A percentile compares a stretch with the other conserved stretches of the same genome.
Evolutionary conservation across 2,888 invertebrate genomes (phyloP).

Genomic region (Phrixothrix hirtus): DNA sequence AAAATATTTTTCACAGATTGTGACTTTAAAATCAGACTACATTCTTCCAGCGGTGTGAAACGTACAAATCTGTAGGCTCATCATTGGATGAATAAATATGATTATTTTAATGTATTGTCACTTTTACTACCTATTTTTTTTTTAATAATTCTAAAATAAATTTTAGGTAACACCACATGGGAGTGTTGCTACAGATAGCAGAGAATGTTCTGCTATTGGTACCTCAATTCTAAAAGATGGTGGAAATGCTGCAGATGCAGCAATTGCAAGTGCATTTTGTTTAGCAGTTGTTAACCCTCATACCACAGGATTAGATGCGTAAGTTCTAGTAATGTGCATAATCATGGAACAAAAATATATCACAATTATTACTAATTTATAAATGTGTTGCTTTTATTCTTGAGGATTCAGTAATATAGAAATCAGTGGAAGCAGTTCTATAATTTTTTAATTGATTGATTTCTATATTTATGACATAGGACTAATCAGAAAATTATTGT

Average conservation of each 20-base stretch:
- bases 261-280: conserved; percentile 73
- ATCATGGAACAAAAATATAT: background rate
- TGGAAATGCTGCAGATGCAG: conserved; percentile 79
- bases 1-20: too few species aligned
- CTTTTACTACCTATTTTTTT: conserved; percentile 1
- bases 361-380: too few species aligned
- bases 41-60: too few species aligned
- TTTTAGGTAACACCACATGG: conserved; percentile 72
- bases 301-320: conserved; percentile 78
- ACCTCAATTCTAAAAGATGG: conserved; percentile 67
- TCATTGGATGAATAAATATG: too few species aligned
- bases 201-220: conserved; percentile 73
- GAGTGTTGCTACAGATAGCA: conserved; percentile 71
- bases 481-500: too few species aligned
- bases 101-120: background rate
- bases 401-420: too few species aligned
- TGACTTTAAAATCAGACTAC: too few species aligned
- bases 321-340: conserved; percentile 43
- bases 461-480: too few species aligned
- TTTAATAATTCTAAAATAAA: conserved; percentile 13
- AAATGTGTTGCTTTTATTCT: background rate
- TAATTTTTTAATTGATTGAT: too few species aligned
- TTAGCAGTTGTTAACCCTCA: conserved; percentile 74
- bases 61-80: background rate
- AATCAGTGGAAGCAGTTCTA: too few species aligned